A percentile compares a stretch with the other conserved stretches of the same genome.
Evolutionary conservation across 2,113 vertebrate genomes (phyloP).

Genomic region (Odontesthes bonariensis): DNA sequence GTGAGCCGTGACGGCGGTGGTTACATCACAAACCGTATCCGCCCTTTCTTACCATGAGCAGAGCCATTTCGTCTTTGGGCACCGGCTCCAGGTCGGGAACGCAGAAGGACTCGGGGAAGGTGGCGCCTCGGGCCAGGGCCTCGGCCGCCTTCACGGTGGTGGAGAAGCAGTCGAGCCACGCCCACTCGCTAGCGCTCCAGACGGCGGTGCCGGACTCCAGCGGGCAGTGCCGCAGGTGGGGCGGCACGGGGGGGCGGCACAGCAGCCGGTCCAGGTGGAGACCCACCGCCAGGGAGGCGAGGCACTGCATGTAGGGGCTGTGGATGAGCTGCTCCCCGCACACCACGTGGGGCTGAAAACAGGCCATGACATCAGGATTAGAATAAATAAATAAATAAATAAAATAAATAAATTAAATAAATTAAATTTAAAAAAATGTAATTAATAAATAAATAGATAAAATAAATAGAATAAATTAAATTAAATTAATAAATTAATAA

Average conservation of each 20-base stretch:
- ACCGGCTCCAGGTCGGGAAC: constrained; percentile 96
- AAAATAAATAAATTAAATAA: no score
- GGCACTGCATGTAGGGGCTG: constrained; percentile 98
- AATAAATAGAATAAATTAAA: no score
- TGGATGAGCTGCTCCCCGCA: constrained; percentile 98
- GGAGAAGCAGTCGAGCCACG: constrained; percentile 96
- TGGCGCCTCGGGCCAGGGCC: constrained; percentile 90
- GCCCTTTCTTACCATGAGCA: constrained; percentile 90
- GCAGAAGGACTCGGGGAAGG: constrained; percentile 92
- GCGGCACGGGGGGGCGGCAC: constrained; percentile 88
- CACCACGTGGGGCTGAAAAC: constrained; percentile 91
- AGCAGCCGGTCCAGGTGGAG: constrained; percentile 93
- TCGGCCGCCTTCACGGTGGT: constrained; percentile 96
- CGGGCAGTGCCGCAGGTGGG: constrained; percentile 86
- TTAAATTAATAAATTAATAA: no score
- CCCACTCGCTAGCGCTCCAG: constrained; percentile 94
- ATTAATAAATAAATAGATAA: no score
- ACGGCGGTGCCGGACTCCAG: constrained; percentile 81
- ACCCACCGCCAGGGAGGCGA: constrained; percentile 94
- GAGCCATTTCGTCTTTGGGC: constrained; percentile 90
- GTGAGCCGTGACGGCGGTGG: not conserved
- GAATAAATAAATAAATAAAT: no score
- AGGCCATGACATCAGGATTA: not conserved
- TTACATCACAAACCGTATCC: not conserved
- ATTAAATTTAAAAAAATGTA: no score